phyloP scores from a whole-genome alignment of 2,113 vertebrate species.

The Coturnix japonica region DNA sequence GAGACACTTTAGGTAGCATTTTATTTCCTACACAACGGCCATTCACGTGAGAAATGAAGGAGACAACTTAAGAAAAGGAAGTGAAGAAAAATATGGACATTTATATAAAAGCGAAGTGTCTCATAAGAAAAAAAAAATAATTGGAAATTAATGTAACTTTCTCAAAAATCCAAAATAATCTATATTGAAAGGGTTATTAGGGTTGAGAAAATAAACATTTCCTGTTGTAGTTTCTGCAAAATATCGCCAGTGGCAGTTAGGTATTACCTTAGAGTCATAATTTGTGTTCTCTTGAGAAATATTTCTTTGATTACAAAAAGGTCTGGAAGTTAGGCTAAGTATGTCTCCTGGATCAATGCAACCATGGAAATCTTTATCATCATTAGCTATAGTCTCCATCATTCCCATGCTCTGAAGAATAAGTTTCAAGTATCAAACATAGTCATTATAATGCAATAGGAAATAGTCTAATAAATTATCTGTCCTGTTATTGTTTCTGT shows the following conservation, averaged over 20 bases:
- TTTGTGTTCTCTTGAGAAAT: conserved; percentile 61
- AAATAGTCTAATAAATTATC: conserved; percentile 66
- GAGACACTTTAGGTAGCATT: not conserved
- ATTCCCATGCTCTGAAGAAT: conserved; percentile 24
- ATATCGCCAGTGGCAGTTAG: conserved; percentile 57
- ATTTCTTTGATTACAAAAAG: conserved; percentile 52
- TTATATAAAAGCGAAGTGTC: not conserved
- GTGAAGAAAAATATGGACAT: not conserved
- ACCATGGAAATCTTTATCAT: conserved; percentile 50
- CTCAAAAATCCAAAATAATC: conserved; percentile 51
- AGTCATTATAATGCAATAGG: conserved; percentile 58
- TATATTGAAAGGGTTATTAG: conserved; percentile 60
- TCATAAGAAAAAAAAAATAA: conserved; percentile 6
- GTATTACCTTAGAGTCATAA: conserved; percentile 53
- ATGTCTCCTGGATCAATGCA: conserved; percentile 34
- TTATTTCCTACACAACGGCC: not conserved
- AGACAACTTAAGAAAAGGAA: not conserved
- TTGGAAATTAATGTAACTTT: conserved; percentile 46
- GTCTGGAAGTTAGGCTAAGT: conserved; percentile 45
- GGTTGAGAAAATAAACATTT: conserved; percentile 76
- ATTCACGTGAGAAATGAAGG: not conserved
- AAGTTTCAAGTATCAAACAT: not conserved
- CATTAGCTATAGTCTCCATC: conserved; percentile 39
- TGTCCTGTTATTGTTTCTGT: conserved; percentile 61
- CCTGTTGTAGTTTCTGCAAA: conserved; percentile 71